Conservation (phyloP, 2,888 invertebrate genomes). For the Smittia aterrima region DNA sequence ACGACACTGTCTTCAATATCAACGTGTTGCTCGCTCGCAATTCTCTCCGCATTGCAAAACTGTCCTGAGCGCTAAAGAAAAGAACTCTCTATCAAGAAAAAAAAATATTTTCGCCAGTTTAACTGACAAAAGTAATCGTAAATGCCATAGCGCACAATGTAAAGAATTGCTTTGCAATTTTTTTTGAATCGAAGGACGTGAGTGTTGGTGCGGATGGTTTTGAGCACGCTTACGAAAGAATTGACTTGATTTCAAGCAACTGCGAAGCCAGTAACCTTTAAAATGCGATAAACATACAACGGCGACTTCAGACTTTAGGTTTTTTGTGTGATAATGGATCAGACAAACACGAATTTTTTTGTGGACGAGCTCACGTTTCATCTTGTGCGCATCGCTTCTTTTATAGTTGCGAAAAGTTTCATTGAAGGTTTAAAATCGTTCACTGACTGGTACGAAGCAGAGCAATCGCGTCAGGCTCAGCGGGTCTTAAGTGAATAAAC, state of each 20-base stretch:
- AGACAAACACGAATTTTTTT: not conserved
- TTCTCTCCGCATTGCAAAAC: not conserved
- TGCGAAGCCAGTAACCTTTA: slow-evolving; percentile 22
- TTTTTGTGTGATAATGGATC: not conserved
- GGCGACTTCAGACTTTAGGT: not conserved
- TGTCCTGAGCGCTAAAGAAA: not conserved
- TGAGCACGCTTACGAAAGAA: not conserved
- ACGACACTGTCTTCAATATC: not conserved
- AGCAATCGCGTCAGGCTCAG: not conserved
- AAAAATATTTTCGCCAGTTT: slow-evolving; percentile 5
- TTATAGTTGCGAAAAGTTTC: not conserved
- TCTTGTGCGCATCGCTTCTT: not conserved
- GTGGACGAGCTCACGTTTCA: not conserved
- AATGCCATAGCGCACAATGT: not conserved
- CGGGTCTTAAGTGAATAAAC: not conserved
- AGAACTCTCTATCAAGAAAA: not conserved
- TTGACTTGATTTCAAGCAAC: not conserved
- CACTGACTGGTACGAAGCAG: not conserved
- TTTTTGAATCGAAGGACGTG: not conserved
- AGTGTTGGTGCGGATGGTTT: not conserved
- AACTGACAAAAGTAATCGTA: not conserved
- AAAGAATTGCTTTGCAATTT: not conserved
- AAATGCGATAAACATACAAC: not conserved
- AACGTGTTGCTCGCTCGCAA: slow-evolving; percentile 10
- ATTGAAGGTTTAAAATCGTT: not conserved